phyloP scores from a whole-genome alignment of 2,888 invertebrate genomes.

The Pseudeuparius sepicola region DNA sequence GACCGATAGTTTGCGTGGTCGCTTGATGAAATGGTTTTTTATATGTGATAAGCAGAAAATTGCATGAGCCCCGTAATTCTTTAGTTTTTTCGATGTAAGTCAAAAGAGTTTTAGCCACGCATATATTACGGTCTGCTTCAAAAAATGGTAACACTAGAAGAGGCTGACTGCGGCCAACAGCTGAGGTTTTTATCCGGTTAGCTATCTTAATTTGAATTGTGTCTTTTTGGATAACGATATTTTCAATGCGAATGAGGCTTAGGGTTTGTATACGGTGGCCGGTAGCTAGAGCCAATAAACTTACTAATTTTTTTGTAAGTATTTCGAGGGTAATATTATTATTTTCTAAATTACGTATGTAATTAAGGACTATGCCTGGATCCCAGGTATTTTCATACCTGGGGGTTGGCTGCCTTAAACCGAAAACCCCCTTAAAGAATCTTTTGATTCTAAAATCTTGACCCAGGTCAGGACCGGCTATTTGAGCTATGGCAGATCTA shows the following conservation, averaged over 20 bases:
- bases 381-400: conserved; percentile 14
- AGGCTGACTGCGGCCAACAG: too few species aligned
- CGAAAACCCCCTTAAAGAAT: conserved; percentile 19
- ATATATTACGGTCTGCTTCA: conserved; percentile 4
- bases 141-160: conserved; percentile 9
- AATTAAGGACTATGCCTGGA: conserved; percentile 13
- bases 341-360: conserved; percentile 7
- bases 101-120: conserved; percentile 2
- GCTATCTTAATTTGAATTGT: conserved; percentile 8
- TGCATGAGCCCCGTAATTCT: not conserved
- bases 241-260: conserved; percentile 8
- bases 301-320: conserved; percentile 11
- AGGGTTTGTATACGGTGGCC: conserved; percentile 15
- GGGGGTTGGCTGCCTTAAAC: conserved; percentile 12
- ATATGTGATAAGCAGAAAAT: conserved; percentile 11
- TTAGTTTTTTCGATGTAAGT: conserved; percentile 5
- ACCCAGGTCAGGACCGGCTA: conserved; percentile 12
- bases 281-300: conserved; percentile 12
- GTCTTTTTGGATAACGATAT: not conserved
- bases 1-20: conserved; percentile 7
- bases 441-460: too few species aligned
- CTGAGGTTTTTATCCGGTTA: conserved; percentile 10
- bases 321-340: conserved; percentile 6
- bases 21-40: conserved; percentile 7
- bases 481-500: conserved; percentile 16